Conservation (phyloP, 2,797 vertebrate species). For the Carcharodon carcharias region DNA sequence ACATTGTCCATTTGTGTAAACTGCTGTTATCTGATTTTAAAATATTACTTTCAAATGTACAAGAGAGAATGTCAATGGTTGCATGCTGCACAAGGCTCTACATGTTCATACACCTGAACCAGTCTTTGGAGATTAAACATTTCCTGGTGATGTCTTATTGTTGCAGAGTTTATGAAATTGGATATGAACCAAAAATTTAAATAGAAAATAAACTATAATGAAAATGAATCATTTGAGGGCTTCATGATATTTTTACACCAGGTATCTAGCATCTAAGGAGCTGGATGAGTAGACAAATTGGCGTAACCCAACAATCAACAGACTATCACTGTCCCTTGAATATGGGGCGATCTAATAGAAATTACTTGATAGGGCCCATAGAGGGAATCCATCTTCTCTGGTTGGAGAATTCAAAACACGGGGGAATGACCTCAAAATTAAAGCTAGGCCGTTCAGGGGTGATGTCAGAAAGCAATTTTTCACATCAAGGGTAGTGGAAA, state of each 20-base stretch:
- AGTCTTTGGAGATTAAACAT: background rate
- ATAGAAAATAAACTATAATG: background rate
- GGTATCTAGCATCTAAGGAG: background rate
- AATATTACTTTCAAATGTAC: background rate
- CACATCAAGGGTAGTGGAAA: background rate
- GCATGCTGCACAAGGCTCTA: background rate
- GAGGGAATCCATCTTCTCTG: background rate
- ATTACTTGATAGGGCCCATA: background rate
- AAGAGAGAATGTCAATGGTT: background rate
- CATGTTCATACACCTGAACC: background rate
- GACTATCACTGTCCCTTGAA: background rate
- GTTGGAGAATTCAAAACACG: background rate
- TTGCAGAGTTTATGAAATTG: background rate
- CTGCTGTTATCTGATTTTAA: background rate
- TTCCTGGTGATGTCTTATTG: background rate
- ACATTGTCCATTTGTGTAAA: background rate
- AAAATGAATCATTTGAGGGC: background rate
- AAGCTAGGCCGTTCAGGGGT: background rate
- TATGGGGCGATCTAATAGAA: background rate
- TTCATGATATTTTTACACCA: background rate
- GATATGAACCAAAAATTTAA: background rate
- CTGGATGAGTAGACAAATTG: background rate
- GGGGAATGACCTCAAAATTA: background rate
- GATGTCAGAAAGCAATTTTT: background rate
- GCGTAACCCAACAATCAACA: background rate